Percentiles rank a stretch among this genome's conserved stretches.
phyloP scores from a whole-genome alignment of 1,140 invertebrate genomes.

The Ylistrum balloti region DNA sequence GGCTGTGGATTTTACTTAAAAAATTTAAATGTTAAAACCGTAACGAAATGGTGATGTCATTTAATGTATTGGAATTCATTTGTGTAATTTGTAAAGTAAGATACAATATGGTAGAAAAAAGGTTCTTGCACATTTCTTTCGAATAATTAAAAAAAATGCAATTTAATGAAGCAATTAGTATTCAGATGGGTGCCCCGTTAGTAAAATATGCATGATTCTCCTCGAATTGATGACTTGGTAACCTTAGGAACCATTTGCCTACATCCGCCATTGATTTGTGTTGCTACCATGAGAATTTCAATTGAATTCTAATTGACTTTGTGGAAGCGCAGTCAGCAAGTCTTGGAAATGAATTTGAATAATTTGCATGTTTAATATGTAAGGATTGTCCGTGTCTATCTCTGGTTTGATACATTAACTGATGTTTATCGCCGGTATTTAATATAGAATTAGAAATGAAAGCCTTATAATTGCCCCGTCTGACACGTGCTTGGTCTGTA shows the following conservation, averaged over 20 bases:
- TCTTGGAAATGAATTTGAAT: not conserved
- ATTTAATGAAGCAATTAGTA: slow-evolving; percentile 29
- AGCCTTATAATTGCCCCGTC: not conserved
- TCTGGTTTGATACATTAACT: not conserved
- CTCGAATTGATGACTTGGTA: not conserved
- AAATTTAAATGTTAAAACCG: not conserved
- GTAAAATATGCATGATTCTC: slow-evolving; percentile 27
- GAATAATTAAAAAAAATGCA: not conserved
- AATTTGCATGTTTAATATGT: slow-evolving; percentile 30
- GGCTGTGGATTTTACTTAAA: not conserved
- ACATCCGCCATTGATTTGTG: slow-evolving; percentile 32
- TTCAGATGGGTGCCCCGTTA: not conserved
- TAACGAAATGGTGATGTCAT: not conserved
- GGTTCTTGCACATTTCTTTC: not conserved
- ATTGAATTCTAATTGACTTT: slow-evolving; percentile 29
- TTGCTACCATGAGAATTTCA: not conserved
- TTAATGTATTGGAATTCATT: not conserved
- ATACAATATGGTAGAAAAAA: slow-evolving; percentile 14
- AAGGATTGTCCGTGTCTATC: not conserved
- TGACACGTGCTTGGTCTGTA: no score
- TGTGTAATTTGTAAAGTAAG: slow-evolving; percentile 14
- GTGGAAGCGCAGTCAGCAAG: slow-evolving; percentile 24
- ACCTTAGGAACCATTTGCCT: slow-evolving; percentile 25
- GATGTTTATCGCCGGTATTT: not conserved
- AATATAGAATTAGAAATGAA: not conserved